Conservation (phyloP, 2,797 vertebrate genomes). For the Fratercula arctica region DNA sequence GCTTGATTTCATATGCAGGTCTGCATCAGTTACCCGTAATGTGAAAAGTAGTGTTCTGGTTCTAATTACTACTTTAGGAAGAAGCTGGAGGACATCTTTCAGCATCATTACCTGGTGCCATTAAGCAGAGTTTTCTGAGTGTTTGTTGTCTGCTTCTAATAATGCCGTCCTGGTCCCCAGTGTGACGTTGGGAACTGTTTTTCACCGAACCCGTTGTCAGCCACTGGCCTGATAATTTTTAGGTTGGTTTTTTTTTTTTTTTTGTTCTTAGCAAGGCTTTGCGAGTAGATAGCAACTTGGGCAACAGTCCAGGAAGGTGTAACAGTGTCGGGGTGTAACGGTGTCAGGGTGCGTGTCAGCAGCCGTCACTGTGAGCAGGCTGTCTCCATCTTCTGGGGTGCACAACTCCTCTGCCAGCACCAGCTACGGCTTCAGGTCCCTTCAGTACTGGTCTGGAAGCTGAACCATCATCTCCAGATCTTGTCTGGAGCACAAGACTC, state of each 20-base stretch:
- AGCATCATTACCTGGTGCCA: slow-evolving; percentile 54
- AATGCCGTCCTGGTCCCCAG: background rate
- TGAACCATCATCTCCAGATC: accelerated
- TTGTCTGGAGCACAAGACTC: background rate
- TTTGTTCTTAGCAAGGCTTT: background rate
- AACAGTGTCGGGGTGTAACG: background rate
- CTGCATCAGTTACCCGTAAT: background rate
- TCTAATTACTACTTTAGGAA: slow-evolving; percentile 16
- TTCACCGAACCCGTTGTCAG: background rate
- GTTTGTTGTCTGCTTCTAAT: background rate
- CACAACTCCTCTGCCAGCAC: background rate
- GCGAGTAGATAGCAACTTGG: background rate
- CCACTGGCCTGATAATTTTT: background rate
- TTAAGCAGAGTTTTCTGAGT: background rate
- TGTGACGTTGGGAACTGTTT: background rate
- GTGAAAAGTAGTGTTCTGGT: background rate
- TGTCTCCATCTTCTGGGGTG: background rate
- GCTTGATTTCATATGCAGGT: background rate
- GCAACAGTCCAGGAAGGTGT: background rate
- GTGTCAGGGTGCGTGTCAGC: background rate
- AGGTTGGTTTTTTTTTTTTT: background rate
- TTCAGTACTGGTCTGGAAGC: background rate
- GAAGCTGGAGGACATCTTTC: slow-evolving; percentile 23
- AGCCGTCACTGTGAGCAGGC: accelerated
- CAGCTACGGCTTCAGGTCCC: background rate